These are phyloP conservation scores for Zaprionus davidi DNA, from an alignment of 1,140 invertebrate genomes.

Conservation along the genomic window DNA sequence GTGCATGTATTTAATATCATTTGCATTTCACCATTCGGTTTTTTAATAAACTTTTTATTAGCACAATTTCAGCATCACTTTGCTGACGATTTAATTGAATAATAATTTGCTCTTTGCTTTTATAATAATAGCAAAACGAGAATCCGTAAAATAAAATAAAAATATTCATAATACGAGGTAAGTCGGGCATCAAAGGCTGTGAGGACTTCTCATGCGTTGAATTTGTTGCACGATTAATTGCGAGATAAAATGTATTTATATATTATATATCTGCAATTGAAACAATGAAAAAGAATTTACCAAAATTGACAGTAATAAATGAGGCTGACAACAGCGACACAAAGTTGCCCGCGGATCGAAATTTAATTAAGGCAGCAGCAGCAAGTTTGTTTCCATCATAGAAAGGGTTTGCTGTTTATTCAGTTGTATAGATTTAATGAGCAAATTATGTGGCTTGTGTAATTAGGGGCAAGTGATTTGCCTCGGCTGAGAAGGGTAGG, in stretches of 20 bases:
- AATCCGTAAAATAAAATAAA: not conserved
- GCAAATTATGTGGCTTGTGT: constrained; percentile 25
- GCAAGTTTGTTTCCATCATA: constrained; percentile 1
- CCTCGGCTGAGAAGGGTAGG: not conserved
- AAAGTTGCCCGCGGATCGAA: constrained; percentile 16
- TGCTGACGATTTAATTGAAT: constrained; percentile 39
- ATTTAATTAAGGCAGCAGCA: constrained; percentile 33
- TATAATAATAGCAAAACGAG: constrained; percentile 1
- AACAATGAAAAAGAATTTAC: constrained; percentile 3
- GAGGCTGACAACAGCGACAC: not conserved
- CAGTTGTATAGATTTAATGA: constrained; percentile 32
- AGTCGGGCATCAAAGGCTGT: not conserved
- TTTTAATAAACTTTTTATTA: constrained; percentile 57
- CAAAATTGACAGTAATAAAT: constrained; percentile 15
- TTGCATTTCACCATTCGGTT: constrained; percentile 25
- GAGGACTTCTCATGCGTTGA: not conserved
- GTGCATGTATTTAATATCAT: constrained; percentile 9
- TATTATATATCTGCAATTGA: not conserved
- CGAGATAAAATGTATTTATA: not conserved
- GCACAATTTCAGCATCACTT: constrained; percentile 12
- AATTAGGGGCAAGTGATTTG: constrained; percentile 15
- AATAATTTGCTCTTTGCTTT: constrained; percentile 37
- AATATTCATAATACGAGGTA: not conserved
- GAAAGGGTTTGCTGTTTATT: constrained; percentile 14
- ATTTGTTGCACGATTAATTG: constrained; percentile 16